Evolutionary conservation across 2,113 vertebrate genomes (phyloP), one percentile per base, ranked within the genome.

Genomic region (Colossoma macropomum): DNA sequence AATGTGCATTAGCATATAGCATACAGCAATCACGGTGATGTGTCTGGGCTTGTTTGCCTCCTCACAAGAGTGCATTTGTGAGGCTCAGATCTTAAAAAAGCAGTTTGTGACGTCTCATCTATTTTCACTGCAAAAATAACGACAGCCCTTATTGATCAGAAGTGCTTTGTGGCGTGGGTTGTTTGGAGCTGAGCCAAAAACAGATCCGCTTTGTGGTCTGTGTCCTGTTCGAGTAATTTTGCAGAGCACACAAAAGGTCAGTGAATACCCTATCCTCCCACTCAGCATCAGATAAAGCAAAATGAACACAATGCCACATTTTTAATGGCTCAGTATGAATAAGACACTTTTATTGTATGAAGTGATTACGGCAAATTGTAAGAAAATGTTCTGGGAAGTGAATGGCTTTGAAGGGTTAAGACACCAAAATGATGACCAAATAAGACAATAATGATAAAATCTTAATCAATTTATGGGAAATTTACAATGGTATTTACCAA

Each of bases 231-330:
- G 66, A 75, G 73, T 45, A 66, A 56, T 54, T 82, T 78, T 79
- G 50, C 71, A 48, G 63, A 65, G 10, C 23, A 69, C 32, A 50
- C 21, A 17, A 75, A 89, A 87, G 77, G 83, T 86, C 83, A 86
- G 77, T 87, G 76, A 87, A 86, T 85, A 87, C 85, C 88, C 70
- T 45, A 19, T 80, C 75, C 59, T 75, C 84, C 88, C 73, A 85
- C 80, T 83, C 68, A 65, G 79, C 34, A 68, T 80, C 63, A 80
- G 81, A 86, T 82, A 76, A 71, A 34, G 73, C 73, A 30, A 66
- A 80, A 63, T 68, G 27, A 52, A 54, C 21, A 75, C 4, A 86
- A 66, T 48, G 12, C 19, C 0, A 32, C 19, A 25, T 79, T 28
- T 77, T 21, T 70, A 59, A 45, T 69, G 59, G 28, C 76, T 60